Evolutionary conservation across 2,113 vertebrate species (phyloP), one percentile per base, ranked within the genome.

Genomic region (Labeo catla): DNA sequence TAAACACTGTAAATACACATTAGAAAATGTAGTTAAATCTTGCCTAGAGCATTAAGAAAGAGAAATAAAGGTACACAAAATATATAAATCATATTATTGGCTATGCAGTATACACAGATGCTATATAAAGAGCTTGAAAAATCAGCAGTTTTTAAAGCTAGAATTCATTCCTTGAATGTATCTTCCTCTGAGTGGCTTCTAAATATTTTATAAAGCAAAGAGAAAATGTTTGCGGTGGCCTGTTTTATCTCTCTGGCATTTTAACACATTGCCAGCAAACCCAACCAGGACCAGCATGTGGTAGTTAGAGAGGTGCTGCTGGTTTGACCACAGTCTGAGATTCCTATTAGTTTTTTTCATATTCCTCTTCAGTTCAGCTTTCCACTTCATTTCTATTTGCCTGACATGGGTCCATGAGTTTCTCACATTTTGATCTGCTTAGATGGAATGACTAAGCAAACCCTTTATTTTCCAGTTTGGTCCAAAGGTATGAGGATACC

Each of bases 131-230:
- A 43, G 52, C 15, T 36, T 77, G n/a, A 54, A 54, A 23, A 77
- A 61, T 50, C 23, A 54, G 76, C 13, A 54, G 36, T 88, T 50
- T 86, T 74, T 86, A 81, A 7, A 86, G 89, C 34, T 59, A n/a
- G 19, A 61, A 43, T 79, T 15, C 49, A 47, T 65, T 81, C 79
- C 79, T 81, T 49, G 28, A n/a, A 86, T 83, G 21, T 57, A 15
- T 68, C 49, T 68, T 89, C 86, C 91, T 87, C 90, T 86, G 83
- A 89, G n/a, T 78, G 54, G 87, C 90, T 90, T 82, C 76, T 88
- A 88, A 92, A 94, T 94, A 92, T 93, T 93, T 93, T 43, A 92
- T 85, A 88, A 47, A 84, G 82, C 84, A 86, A 76, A 72, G 12
- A 89, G 76, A 86, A 91, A 91, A 88, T 90, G 89, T 91, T 91